Evolutionary conservation across 2,888 invertebrate genomes (phyloP).

Genomic region (Rhagium mordax): DNA sequence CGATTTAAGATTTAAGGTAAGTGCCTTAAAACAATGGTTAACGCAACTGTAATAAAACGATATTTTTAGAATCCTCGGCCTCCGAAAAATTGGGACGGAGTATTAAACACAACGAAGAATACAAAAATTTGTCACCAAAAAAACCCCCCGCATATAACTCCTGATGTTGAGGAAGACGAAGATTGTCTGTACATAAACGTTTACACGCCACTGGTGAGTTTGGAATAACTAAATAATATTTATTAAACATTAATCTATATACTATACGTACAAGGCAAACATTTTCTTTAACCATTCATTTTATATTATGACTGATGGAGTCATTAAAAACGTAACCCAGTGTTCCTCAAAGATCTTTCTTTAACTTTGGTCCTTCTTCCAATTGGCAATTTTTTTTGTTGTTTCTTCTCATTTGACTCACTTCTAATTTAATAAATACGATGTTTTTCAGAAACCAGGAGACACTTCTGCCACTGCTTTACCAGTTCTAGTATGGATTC

Average conservation of each 20-base stretch:
- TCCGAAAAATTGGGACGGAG: conserved; percentile 7
- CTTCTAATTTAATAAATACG: background rate
- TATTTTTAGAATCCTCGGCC: conserved; percentile 14
- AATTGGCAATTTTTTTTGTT: background rate
- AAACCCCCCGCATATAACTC: background rate
- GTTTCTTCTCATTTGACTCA: background rate
- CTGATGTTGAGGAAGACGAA: conserved; percentile 25
- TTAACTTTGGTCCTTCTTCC: no score
- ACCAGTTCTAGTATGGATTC: conserved; percentile 57
- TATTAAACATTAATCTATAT: no score
- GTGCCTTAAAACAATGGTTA: background rate
- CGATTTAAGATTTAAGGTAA: conserved; percentile 25
- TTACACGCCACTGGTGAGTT: conserved; percentile 29
- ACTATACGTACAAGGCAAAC: no score
- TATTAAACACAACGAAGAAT: conserved; percentile 17
- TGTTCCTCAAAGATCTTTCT: no score
- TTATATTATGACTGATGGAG: no score
- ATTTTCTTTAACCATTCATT: no score
- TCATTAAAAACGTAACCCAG: no score
- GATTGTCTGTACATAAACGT: conserved; percentile 32
- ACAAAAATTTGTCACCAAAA: conserved; percentile 22
- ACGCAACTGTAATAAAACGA: background rate
- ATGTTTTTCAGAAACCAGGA: conserved; percentile 17
- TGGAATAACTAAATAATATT: no score
- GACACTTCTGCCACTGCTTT: background rate